A percentile compares a stretch with the other conserved stretches of the same genome.
Conservation (phyloP, 2,888 invertebrate genomes). For the Anthophora plumipes region DNA sequence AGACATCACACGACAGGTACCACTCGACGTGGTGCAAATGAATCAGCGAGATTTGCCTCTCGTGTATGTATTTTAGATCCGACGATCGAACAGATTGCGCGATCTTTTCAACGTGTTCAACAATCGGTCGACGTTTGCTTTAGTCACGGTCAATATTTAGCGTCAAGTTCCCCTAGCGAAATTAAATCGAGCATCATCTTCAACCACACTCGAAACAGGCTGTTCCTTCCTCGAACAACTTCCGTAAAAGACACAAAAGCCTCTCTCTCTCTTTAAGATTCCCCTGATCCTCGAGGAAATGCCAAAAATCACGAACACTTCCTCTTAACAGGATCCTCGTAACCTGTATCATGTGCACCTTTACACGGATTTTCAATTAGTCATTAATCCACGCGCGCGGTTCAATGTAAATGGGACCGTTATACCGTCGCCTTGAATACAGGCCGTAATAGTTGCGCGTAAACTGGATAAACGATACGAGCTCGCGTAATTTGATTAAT, state of each 20-base stretch:
- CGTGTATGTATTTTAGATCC: neutral
- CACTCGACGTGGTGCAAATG: conserved; percentile 29
- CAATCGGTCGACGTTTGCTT: neutral
- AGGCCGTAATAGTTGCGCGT: neutral
- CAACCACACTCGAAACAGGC: too few species aligned
- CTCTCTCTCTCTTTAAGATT: neutral
- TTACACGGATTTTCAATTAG: conserved; percentile 55
- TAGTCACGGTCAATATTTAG: conserved; percentile 15
- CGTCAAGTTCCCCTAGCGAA: neutral
- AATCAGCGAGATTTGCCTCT: conserved; percentile 44
- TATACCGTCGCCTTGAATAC: conserved; percentile 35
- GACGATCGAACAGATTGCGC: conserved; percentile 16
- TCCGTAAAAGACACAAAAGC: neutral
- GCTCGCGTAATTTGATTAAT: too few species aligned
- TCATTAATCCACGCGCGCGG: conserved; percentile 35
- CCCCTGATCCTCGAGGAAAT: neutral
- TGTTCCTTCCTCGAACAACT: too few species aligned
- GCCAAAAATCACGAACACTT: conserved; percentile 13
- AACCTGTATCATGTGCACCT: neutral
- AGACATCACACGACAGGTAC: conserved; percentile 18
- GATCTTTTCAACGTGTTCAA: conserved; percentile 8
- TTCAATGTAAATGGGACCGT: conserved; percentile 53
- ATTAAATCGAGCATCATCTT: neutral
- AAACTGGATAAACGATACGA: conserved; percentile 14
- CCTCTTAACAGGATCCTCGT: neutral